phyloP scores from a whole-genome alignment of 2,113 vertebrate genomes.

The Canis aureus region DNA sequence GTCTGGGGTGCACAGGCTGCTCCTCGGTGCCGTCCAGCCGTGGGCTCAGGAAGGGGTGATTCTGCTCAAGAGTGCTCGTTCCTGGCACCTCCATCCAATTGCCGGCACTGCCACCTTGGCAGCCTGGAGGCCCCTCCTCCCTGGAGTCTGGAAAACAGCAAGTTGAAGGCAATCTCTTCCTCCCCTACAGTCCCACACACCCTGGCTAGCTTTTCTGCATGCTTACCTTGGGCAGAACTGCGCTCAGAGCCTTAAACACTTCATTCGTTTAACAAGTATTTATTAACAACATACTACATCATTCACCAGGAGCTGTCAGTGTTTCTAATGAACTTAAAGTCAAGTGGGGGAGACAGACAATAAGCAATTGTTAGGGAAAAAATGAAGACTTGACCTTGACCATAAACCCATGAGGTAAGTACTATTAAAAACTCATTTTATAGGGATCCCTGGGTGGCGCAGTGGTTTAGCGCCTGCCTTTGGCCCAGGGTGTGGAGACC shows the following conservation, averaged over 20 bases:
- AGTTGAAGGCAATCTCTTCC: neutral
- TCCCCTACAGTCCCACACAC: neutral
- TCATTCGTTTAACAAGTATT: slow-evolving; percentile 1
- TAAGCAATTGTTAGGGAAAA: neutral
- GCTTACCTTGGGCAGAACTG: neutral
- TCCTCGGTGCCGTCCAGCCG: slow-evolving; percentile 87
- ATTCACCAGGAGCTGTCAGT: neutral
- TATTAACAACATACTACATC: neutral
- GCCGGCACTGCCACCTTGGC: neutral
- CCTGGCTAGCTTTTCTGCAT: neutral
- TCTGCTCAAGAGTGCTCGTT: neutral
- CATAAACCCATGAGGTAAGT: neutral
- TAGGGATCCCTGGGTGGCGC: too few relatives aligned
- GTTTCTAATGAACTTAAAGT: slow-evolving; percentile 9
- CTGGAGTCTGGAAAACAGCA: slow-evolving; percentile 69
- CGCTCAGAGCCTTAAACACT: slow-evolving; percentile 6
- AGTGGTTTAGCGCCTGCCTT: too few relatives aligned
- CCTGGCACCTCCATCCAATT: neutral
- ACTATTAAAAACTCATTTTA: slow-evolving; percentile 52
- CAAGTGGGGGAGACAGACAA: neutral
- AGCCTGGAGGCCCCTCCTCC: neutral
- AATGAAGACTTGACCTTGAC: neutral
- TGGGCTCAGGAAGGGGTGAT: slow-evolving; percentile 82
- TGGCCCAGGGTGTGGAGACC: too few relatives aligned
- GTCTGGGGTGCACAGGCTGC: slow-evolving; percentile 84